Conservation (phyloP, 1,140 invertebrate species). For the Potamilus streckersoni region DNA sequence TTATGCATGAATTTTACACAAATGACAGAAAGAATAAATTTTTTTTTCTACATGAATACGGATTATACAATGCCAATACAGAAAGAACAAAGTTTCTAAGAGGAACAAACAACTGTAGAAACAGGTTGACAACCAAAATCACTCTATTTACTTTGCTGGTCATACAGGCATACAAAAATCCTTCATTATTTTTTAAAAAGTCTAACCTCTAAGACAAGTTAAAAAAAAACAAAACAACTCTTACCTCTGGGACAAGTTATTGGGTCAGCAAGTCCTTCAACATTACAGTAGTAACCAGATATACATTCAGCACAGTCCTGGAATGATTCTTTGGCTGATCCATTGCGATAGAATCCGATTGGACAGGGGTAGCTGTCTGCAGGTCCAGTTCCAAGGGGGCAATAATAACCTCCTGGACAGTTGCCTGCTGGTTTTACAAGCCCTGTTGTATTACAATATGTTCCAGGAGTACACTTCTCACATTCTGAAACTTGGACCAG, state of each 20-base stretch:
- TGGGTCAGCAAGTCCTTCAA: slow-evolving; percentile 56
- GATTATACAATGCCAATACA: too few relatives aligned
- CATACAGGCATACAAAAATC: too few relatives aligned
- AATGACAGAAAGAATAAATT: too few relatives aligned
- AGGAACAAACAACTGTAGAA: too few relatives aligned
- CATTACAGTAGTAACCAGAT: slow-evolving; percentile 62
- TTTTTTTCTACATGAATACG: too few relatives aligned
- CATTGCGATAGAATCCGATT: slow-evolving; percentile 63
- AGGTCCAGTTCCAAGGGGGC: slow-evolving; percentile 54
- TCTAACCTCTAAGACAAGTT: background rate
- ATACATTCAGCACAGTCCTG: slow-evolving; percentile 64
- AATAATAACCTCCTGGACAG: slow-evolving; percentile 60
- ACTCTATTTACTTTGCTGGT: too few relatives aligned
- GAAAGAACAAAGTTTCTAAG: too few relatives aligned
- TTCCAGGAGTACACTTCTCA: slow-evolving; percentile 57
- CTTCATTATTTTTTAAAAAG: background rate
- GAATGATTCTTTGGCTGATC: slow-evolving; percentile 62
- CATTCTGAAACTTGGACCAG: slow-evolving; percentile 55
- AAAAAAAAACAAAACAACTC: background rate
- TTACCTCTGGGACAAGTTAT: slow-evolving; percentile 55
- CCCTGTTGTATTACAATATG: slow-evolving; percentile 55
- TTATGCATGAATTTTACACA: too few relatives aligned
- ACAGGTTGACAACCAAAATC: too few relatives aligned
- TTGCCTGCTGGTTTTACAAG: slow-evolving; percentile 39
- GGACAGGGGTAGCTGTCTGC: slow-evolving; percentile 55